Evolutionary conservation across 2,888 invertebrate species (phyloP).

Genomic region (Drosophila testacea): DNA sequence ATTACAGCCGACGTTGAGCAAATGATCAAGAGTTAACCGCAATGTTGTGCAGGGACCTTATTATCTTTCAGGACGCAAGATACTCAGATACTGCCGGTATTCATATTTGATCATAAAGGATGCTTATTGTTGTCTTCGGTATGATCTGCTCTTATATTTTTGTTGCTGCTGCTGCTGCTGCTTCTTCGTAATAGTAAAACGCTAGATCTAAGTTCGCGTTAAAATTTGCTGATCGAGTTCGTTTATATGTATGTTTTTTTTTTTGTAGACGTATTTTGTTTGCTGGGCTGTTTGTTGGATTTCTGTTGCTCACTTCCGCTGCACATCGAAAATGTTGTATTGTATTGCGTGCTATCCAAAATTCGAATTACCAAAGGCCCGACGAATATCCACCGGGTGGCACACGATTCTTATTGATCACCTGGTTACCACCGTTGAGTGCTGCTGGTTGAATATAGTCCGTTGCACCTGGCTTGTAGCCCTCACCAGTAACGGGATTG

Average conservation of each 20-base stretch:
- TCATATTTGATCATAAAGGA: not conserved
- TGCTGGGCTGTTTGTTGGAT: slow-evolving; percentile 34
- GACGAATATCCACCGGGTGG: slow-evolving; percentile 85
- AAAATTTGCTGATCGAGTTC: slow-evolving; percentile 34
- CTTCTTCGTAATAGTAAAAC: slow-evolving; percentile 40
- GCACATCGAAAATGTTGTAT: slow-evolving; percentile 33
- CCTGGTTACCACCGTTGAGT: slow-evolving; percentile 83
- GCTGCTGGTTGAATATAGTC: slow-evolving; percentile 80
- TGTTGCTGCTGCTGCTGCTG: slow-evolving; percentile 3
- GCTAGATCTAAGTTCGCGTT: slow-evolving; percentile 45
- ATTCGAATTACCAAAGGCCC: slow-evolving; percentile 84
- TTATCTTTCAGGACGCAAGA: slow-evolving; percentile 6
- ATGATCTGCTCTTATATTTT: not conserved
- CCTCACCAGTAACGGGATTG: slow-evolving; percentile 87
- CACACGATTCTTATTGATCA: slow-evolving; percentile 85
- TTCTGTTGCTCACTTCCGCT: slow-evolving; percentile 29
- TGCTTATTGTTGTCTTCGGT: slow-evolving; percentile 8
- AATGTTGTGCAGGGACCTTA: slow-evolving; percentile 8
- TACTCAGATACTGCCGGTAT: slow-evolving; percentile 18
- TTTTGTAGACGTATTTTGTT: slow-evolving; percentile 16
- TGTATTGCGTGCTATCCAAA: slow-evolving; percentile 28
- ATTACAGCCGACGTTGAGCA: slow-evolving; percentile 46
- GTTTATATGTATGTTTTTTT: slow-evolving; percentile 34
- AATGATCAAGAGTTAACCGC: slow-evolving; percentile 18
- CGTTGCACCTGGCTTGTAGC: slow-evolving; percentile 85